Evolutionary conservation across 2,888 invertebrate genomes (phyloP), one percentile per base, ranked within the genome.

Genomic region (Himalopsyche tibetana): DNA sequence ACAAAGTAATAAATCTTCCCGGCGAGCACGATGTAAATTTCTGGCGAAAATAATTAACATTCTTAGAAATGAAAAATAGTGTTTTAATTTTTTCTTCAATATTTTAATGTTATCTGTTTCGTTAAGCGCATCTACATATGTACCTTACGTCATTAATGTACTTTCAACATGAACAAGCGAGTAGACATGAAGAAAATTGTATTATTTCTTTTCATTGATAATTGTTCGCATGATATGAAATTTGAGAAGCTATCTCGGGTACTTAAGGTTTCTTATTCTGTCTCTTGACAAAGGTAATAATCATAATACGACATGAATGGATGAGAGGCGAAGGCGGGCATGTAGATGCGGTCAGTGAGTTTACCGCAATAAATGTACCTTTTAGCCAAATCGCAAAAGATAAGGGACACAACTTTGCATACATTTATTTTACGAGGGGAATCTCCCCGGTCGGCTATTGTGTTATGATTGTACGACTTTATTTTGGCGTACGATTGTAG

Each of bases 401-500:
- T 88, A 88, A 88, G 86, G 79, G 81, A 84, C 83, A 84, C 83
- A 85, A 88, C 83, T 85, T 84, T 85, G 88, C 86, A 85, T 86
- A 88, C 84, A 84, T 87, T 86, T 85, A 87, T 87, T 88, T 88
- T 88, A 88, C 82, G 85, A 84, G 69, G 45, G 51, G 19, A 63
- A 19, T 63, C 28, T 55, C 81, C 28, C 69, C 63, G 51, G 80
- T 83, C 82, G 80, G 56, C 87, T 84, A 87, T 87, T 85, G 87
- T 86, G 87, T 82, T 84, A 86, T 86, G 88, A 88, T 88, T 88
- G 86, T 80, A 88, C 45, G 84, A 88, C 87, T 85, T 83, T 56
- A 85, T 84, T 56, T 85, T 28, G n/a, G 63, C n/a, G 63, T 63
- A 63, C 63, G 28, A 19, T 63, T 83, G 69, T 85, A 9, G 74